A percentile compares a stretch with the other conserved stretches of the same genome.
These are phyloP conservation scores for Chirona hameri DNA, from an alignment of 2,888 invertebrate species.

Conservation along the genomic window DNA sequence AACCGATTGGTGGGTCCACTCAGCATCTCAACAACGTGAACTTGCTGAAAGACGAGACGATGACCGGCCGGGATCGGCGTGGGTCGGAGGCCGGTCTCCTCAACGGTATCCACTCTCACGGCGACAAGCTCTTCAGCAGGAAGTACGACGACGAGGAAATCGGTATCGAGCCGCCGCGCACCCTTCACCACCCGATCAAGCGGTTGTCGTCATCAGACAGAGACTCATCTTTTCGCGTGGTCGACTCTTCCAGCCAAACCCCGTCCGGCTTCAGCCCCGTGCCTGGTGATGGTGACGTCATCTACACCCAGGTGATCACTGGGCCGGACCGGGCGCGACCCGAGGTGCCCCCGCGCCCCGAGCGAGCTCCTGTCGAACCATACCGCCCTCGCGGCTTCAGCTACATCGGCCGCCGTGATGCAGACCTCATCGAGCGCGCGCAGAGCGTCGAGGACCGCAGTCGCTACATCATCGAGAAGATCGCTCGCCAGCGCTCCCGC, in stretches of 20 bases:
- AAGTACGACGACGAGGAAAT: background rate
- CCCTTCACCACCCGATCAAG: background rate
- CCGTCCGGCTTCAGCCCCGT: background rate
- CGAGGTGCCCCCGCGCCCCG: background rate
- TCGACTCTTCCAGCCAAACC: background rate
- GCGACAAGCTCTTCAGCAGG: background rate
- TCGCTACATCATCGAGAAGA: conserved; percentile 25
- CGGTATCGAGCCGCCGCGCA: background rate
- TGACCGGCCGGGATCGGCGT: background rate
- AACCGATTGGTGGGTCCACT: background rate
- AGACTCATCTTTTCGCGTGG: background rate
- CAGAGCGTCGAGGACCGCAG: conserved; percentile 6
- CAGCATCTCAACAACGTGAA: conserved; percentile 2
- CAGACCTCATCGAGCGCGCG: conserved; percentile 1
- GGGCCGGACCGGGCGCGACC: background rate
- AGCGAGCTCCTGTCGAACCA: background rate
- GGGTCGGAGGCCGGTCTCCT: background rate
- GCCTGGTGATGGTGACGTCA: background rate
- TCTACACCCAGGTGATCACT: conserved; percentile 5
- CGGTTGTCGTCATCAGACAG: background rate
- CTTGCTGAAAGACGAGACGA: background rate
- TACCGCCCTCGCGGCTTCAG: conserved; percentile 23
- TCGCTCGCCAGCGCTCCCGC: background rate
- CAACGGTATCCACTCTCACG: background rate
- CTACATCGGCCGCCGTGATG: conserved; percentile 1